Evolutionary conservation across 37 sponge, comb jelly and placozoan genomes (phyloP).

Genomic region (Chondrosia reniformis): DNA sequence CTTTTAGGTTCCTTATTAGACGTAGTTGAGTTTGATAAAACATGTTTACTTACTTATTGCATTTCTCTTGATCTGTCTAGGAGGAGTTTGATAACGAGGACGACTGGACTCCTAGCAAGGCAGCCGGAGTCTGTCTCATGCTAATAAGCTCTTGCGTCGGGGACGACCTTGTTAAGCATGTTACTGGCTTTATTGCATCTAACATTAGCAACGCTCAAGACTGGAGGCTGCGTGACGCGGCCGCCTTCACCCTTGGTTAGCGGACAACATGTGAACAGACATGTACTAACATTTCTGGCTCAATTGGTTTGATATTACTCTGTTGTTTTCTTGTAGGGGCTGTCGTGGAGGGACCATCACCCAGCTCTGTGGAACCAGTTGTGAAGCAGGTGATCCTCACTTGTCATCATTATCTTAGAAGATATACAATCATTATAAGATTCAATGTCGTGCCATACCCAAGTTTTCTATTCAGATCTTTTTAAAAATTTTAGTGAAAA

Average conservation of each 20-base stretch:
- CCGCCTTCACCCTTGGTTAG: slow-evolving; percentile 88
- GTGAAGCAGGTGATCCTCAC: slow-evolving; percentile 30
- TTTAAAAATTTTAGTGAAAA: too few relatives aligned
- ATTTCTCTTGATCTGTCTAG: too few relatives aligned
- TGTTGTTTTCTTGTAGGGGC: slow-evolving; percentile 28
- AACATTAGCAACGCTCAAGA: slow-evolving; percentile 53
- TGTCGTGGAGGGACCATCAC: slow-evolving; percentile 69
- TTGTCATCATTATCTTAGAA: too few relatives aligned
- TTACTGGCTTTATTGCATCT: slow-evolving; percentile 69
- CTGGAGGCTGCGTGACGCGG: slow-evolving; percentile 93
- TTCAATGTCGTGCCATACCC: too few relatives aligned
- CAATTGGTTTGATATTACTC: background rate
- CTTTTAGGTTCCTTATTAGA: too few relatives aligned
- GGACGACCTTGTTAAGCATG: slow-evolving; percentile 63
- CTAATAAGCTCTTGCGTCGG: slow-evolving; percentile 85
- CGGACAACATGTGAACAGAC: background rate
- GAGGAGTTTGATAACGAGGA: slow-evolving; percentile 99
- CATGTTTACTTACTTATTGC: too few relatives aligned
- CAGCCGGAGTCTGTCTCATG: slow-evolving; percentile 95
- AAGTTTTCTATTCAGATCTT: too few relatives aligned
- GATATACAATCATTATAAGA: too few relatives aligned
- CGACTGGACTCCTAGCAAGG: slow-evolving; percentile 99
- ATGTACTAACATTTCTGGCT: background rate
- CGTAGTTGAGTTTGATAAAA: too few relatives aligned
- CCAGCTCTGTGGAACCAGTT: slow-evolving; percentile 24